Conservation (phyloP, 2,888 invertebrate genomes). For the Rambutsinella grinnellia region DNA sequence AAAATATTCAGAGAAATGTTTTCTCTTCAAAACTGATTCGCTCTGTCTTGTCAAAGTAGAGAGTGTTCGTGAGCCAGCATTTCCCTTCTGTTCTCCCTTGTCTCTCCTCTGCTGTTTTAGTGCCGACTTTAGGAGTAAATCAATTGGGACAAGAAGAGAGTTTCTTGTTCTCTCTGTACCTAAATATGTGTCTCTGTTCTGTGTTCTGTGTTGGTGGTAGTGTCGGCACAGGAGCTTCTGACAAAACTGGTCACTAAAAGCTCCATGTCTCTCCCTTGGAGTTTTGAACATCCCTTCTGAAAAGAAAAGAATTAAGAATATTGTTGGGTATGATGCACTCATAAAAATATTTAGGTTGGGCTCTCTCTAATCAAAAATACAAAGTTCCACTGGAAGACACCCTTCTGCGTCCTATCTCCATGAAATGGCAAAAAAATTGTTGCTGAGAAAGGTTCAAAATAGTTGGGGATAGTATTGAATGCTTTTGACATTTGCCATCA, state of each 20-base stretch:
- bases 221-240: slow-evolving; percentile 57
- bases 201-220: slow-evolving; percentile 37
- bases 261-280: slow-evolving; percentile 41
- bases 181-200: slow-evolving; percentile 4
- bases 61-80: slow-evolving; percentile 38
- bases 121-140: slow-evolving; percentile 49
- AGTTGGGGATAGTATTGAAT: too few relatives aligned
- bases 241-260: slow-evolving; percentile 56
- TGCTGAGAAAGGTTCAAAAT: too few relatives aligned
- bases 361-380: not conserved
- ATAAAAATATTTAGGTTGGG: not conserved
- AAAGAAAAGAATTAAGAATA: not conserved
- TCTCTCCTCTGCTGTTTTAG: slow-evolving; percentile 51
- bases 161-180: slow-evolving; percentile 15
- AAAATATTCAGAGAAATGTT: too few relatives aligned
- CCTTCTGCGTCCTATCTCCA: slow-evolving; percentile 18
- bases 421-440: slow-evolving; percentile 2
- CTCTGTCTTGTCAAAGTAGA: slow-evolving; percentile 42
- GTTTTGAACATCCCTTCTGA: too few relatives aligned
- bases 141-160: slow-evolving; percentile 51
- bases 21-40: not conserved
- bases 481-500: not conserved
- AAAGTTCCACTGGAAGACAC: slow-evolving; percentile 42
- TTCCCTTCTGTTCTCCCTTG: slow-evolving; percentile 36
- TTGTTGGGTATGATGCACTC: not conserved